A percentile compares a stretch with the other conserved stretches of the same genome.
These are phyloP conservation scores for Bombus cullumanus DNA, from an alignment of 1,140 invertebrate species.

Conservation along the genomic window DNA sequence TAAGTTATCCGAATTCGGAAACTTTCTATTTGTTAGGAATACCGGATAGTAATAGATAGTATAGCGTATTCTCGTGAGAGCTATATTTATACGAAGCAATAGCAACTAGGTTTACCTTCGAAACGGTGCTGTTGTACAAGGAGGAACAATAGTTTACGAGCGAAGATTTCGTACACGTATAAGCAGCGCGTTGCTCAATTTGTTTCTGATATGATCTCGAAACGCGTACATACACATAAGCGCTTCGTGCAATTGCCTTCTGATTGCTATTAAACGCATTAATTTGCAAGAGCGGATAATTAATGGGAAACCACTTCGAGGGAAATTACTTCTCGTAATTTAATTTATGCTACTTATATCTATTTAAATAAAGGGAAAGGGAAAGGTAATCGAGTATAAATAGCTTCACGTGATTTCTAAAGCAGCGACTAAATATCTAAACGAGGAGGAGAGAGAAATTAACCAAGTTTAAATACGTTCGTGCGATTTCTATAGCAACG, in stretches of 20 bases:
- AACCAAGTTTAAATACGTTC: no score
- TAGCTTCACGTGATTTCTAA: no score
- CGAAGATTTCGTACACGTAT: background rate
- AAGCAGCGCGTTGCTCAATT: background rate
- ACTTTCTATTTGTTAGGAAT: background rate
- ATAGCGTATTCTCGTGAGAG: background rate
- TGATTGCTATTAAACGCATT: background rate
- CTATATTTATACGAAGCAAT: background rate
- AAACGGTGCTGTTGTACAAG: background rate
- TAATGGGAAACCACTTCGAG: no score
- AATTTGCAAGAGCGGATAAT: background rate
- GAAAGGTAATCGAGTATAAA: no score
- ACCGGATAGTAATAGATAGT: no score
- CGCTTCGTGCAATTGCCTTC: background rate
- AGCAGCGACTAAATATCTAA: no score
- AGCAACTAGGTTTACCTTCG: background rate
- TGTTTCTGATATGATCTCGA: slow-evolving; percentile 10
- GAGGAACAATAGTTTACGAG: background rate
- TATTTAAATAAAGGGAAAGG: no score
- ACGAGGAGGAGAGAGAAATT: no score
- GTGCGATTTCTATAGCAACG: background rate
- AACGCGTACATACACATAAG: background rate
- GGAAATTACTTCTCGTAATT: background rate
- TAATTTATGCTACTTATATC: background rate
- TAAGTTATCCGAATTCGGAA: background rate